Evolutionary conservation across 64 coral and sea anemone genomes (phyloP).

Genomic region (Stylophora pistillata): DNA sequence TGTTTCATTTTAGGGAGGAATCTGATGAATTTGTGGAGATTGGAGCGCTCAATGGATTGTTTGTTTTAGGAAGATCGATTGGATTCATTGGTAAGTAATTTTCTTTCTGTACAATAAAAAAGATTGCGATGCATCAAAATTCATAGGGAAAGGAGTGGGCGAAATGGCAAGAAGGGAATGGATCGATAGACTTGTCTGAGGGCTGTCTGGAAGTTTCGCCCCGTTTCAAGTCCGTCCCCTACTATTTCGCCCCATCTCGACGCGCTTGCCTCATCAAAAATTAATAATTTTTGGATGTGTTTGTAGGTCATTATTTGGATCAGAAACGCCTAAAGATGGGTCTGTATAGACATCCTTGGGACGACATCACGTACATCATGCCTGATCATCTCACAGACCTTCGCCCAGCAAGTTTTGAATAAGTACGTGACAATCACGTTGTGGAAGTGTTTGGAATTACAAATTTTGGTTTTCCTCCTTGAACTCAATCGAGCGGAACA

Average conservation of each 20-base stretch:
- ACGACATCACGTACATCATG: constrained; percentile 98
- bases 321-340: constrained; percentile 94
- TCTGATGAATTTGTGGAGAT: constrained; percentile 91
- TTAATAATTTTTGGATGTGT: neutral
- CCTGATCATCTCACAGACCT: constrained; percentile 86
- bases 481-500: neutral
- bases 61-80: constrained; percentile 94
- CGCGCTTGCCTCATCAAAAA: too few species aligned
- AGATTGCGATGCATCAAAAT: too few species aligned
- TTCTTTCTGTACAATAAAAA: neutral
- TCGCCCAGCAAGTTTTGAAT: constrained; percentile 84
- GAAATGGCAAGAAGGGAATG: too few species aligned
- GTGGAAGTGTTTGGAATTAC: neutral
- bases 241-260: too few species aligned
- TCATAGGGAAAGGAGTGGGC: too few species aligned
- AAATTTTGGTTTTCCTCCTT: neutral
- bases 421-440: neutral
- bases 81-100: constrained; percentile 91
- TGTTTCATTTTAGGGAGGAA: constrained; percentile 74
- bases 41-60: constrained; percentile 92
- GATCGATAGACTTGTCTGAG: too few species aligned
- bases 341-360: constrained; percentile 99
- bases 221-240: too few species aligned
- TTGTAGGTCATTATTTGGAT: constrained; percentile 97
- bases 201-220: too few species aligned